Evolutionary conservation across 1,140 invertebrate genomes (phyloP), one percentile per base, ranked within the genome.

Genomic region (Leptinotarsa lineolata): DNA sequence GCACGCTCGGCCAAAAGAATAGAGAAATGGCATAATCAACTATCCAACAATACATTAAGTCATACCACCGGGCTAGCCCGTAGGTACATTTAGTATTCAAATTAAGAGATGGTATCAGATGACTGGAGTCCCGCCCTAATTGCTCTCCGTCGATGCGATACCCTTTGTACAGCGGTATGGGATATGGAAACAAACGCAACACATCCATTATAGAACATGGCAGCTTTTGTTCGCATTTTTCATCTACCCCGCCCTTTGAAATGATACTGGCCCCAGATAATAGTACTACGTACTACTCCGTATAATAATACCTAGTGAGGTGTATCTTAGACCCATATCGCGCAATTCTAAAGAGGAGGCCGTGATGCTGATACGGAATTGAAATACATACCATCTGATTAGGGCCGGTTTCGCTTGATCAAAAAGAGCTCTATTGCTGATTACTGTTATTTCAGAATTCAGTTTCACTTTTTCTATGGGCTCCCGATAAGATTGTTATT

Each of bases 71-170:
- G 73, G 54, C 66, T 73, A 67, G 72, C 74, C 74, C 60, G 58
- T 75, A 72, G 76, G 68, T 75, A 67, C 79, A 78, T 77, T 79
- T 80, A 79, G 77, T 79, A 80, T 79, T 78, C 79, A 81, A 78
- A 80, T 79, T 74, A 68, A 69, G 72, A 72, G 80, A 81, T 81
- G 77, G 76, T 81, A 81, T 81, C 80, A 74, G 44, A 76, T 81
- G 78, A 79, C 80, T 80, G 71, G 70, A 75, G 77, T 54, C 76
- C 80, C 80, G 79, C 80, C 80, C 78, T 81, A 80, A 81, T 81
- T 75, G 76, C 78, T 54, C 75, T 80, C 76, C 78, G 80, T 81
- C 78, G 78, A 78, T 76, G 75, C 76, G 75, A 74, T 77, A 66
- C 76, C 73, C 73, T 76, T 77, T 77, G 76, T 77, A 45, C 39